Conservation (phyloP, 2,113 vertebrate genomes). For the Pterocles orientalis region DNA sequence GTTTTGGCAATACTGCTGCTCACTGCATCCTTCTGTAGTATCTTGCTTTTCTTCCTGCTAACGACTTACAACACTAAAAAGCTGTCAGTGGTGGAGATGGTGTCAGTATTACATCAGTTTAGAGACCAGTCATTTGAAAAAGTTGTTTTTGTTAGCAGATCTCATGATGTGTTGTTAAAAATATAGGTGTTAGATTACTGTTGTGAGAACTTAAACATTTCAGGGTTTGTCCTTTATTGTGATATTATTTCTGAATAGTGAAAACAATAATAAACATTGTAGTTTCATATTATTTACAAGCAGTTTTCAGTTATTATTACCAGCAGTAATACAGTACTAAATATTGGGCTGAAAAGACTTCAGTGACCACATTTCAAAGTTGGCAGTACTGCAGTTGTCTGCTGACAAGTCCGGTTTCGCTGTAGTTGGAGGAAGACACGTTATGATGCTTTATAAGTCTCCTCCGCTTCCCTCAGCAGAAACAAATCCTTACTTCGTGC, state of each 20-base stretch:
- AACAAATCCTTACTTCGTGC: background rate
- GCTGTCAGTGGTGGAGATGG: background rate
- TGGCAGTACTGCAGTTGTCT: background rate
- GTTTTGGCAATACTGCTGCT: background rate
- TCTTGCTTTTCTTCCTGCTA: background rate
- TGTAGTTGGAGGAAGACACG: background rate
- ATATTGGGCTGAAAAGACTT: background rate
- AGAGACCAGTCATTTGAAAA: background rate
- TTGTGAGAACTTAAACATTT: background rate
- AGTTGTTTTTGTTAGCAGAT: background rate
- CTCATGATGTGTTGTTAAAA: background rate
- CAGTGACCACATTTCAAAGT: background rate
- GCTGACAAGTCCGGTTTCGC: background rate
- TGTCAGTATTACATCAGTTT: background rate
- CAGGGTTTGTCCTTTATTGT: background rate
- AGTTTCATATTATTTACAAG: background rate
- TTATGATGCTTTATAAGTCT: background rate
- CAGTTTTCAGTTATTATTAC: background rate
- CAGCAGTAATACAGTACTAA: background rate
- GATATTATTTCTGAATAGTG: background rate
- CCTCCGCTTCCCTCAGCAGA: background rate
- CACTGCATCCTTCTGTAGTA: rapidly evolving
- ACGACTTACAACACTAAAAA: background rate
- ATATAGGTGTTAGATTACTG: background rate
- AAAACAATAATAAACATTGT: background rate